Percentiles rank a stretch among this genome's conserved stretches.
phyloP scores from a whole-genome alignment of 1,140 invertebrate genomes.

The Rhagoletis pomonella region DNA sequence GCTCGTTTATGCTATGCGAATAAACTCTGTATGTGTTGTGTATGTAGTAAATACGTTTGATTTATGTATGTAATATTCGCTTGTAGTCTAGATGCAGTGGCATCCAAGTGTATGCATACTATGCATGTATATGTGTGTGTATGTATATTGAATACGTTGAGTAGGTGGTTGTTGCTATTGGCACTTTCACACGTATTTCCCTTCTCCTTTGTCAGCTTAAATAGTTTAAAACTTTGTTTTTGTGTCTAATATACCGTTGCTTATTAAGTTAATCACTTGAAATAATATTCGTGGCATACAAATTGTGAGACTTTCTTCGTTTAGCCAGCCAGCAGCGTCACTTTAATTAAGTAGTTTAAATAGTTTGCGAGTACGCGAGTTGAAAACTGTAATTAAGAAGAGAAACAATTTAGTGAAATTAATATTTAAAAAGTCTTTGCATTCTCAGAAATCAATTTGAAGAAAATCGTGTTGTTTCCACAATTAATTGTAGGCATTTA shows the following conservation, averaged over 20 bases:
- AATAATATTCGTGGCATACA: conserved; percentile 14
- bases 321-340: background rate
- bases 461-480: background rate
- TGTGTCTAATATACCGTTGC: background rate
- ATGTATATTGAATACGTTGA: too few relatives aligned
- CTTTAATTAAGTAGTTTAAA: background rate
- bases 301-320: conserved; percentile 12
- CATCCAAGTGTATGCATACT: too few relatives aligned
- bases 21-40: too few relatives aligned
- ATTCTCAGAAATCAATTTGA: background rate
- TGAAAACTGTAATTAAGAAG: conserved; percentile 13
- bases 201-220: background rate
- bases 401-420: background rate
- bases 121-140: background rate
- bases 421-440: too few relatives aligned
- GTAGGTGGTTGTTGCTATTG: background rate
- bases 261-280: background rate
- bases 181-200: background rate
- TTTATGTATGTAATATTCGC: too few relatives aligned
- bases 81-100: too few relatives aligned
- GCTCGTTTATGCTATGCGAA: background rate
- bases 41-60: too few relatives aligned
- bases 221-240: background rate
- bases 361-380: background rate
- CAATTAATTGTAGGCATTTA: background rate